Evolutionary conservation across 2,797 vertebrate species (phyloP), one percentile per base, ranked within the genome.

Genomic region (Echiichthys vipera): DNA sequence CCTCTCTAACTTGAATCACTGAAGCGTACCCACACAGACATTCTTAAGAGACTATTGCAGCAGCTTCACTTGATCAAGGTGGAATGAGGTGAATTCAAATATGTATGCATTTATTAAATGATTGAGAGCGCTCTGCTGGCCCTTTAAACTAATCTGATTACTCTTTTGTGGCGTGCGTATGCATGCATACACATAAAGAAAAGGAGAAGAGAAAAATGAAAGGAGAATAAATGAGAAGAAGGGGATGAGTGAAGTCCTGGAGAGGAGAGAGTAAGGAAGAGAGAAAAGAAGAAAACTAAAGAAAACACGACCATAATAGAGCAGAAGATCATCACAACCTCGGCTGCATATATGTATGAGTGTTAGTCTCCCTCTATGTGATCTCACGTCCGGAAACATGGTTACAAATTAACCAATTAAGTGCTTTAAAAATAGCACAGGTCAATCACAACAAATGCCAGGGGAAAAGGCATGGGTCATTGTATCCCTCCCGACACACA

Each of bases 321-420:
- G 27, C 37, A 39, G 39, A 43, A 45, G 46, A 40, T 43, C 34
- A 45, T 58, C 24, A 29, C 6, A 0, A 58, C 47, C 24, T 30
- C 27, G 1, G 8, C 45, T 55, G 30, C 5, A 1, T 29, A 2
- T 37, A 37, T 50, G 57, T 36, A 18, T 51, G 42, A 13, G 63
- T 27, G 37, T 17, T 15, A 22, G 53, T 32, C 37, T 71, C 50
- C 22, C n/a, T 57, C 10, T 18, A 51, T 63, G 64, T 66, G 63
- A 53, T 61, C 67, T 40, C 30, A 49, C 25, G 37, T 65, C 61
- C 40, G 46, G 59, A 75, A 72, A 82, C 59, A 55, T 57, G 24
- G 79, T 86, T 87, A 88, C 64, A 85, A 73, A 90, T 92, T 84
- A 89, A 90, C 85, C 32, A 86, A 66, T 75, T 50, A 77, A 84